Percentiles rank a stretch among this genome's conserved stretches.
Conservation (phyloP, 2,113 vertebrate species). For the Noctilio leporinus region DNA sequence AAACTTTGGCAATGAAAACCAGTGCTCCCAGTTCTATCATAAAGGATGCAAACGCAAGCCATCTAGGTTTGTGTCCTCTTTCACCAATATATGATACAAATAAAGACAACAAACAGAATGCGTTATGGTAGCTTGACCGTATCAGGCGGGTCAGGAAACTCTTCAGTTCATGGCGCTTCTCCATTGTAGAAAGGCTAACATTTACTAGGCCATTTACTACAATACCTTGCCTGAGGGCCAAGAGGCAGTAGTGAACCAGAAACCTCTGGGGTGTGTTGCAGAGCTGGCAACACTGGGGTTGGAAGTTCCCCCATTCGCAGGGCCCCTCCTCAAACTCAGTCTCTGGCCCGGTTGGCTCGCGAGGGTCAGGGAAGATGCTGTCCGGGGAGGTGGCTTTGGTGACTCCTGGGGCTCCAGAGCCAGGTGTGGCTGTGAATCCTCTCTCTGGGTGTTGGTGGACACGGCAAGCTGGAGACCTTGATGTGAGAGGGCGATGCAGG, state of each 20-base stretch:
- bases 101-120: conserved; percentile 80
- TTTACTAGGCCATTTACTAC: conserved; percentile 85
- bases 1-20: conserved; percentile 82
- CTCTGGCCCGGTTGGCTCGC: too few species aligned
- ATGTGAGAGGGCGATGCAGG: background rate
- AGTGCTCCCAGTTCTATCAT: conserved; percentile 83
- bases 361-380: too few species aligned
- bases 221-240: conserved; percentile 81
- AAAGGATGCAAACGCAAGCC: conserved; percentile 83
- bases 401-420: background rate
- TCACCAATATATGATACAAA: conserved; percentile 83
- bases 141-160: conserved; percentile 82
- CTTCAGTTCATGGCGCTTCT: conserved; percentile 83
- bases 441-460: background rate
- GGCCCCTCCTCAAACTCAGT: conserved; percentile 60
- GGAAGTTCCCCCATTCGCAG: conserved; percentile 75
- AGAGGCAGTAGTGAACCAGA: conserved; percentile 77
- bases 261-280: conserved; percentile 82
- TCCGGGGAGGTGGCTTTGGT: too few species aligned
- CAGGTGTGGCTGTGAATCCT: accelerated
- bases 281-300: conserved; percentile 69
- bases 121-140: conserved; percentile 83
- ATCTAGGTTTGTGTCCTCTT: conserved; percentile 85
- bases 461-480: background rate
- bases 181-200: conserved; percentile 83